Evolutionary conservation across 1,140 invertebrate genomes (phyloP).

Genomic region (Meteorus sp.): DNA sequence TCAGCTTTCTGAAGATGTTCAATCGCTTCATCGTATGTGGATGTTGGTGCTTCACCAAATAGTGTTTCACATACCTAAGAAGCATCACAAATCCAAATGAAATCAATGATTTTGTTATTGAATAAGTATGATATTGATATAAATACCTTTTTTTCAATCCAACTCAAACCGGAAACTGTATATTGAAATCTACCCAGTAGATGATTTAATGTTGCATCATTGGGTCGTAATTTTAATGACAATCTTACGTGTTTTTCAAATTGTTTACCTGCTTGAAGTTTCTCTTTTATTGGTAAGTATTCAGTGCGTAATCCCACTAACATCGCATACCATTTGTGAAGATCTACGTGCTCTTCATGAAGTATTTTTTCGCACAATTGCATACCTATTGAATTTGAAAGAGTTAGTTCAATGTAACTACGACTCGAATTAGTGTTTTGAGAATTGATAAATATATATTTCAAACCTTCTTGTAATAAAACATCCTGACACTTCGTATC

Average conservation of each 20-base stretch:
- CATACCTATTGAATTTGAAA: constrained; percentile 56
- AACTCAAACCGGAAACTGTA: constrained; percentile 67
- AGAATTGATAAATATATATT: not conserved
- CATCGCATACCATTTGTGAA: constrained; percentile 82
- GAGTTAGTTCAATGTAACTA: constrained; percentile 13
- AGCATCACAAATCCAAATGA: constrained; percentile 23
- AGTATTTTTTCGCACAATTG: constrained; percentile 65
- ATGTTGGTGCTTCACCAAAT: constrained; percentile 68
- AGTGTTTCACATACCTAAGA: constrained; percentile 65
- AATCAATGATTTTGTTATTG: not conserved
- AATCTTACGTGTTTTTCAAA: constrained; percentile 75
- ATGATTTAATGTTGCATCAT: constrained; percentile 69
- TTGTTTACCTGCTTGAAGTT: constrained; percentile 68
- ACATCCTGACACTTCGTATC: constrained; percentile 60
- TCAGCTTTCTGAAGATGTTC: constrained; percentile 68
- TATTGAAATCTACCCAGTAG: constrained; percentile 72
- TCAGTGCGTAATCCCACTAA: constrained; percentile 68
- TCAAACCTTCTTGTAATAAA: constrained; percentile 62
- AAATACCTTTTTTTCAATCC: constrained; percentile 71
- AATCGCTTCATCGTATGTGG: constrained; percentile 70
- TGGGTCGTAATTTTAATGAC: constrained; percentile 69
- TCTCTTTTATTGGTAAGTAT: constrained; percentile 66
- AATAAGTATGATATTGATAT: constrained; percentile 12
- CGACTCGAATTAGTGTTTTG: constrained; percentile 1
- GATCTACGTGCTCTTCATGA: constrained; percentile 61